Evolutionary conservation across 2,113 vertebrate genomes (phyloP).

Genomic region (Columba janthina): DNA sequence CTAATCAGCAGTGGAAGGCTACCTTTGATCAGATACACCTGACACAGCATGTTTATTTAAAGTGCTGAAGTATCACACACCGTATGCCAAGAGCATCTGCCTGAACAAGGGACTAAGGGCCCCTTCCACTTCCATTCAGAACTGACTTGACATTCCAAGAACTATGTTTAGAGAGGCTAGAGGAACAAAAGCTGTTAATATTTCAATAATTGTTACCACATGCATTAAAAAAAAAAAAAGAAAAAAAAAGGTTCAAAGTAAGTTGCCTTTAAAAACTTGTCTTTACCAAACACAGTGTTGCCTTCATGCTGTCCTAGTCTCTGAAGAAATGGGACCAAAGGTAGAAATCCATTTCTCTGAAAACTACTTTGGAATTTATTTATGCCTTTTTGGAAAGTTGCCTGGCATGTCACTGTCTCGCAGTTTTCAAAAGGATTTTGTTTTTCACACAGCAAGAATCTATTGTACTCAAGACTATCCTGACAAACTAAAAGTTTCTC

Average conservation of each 20-base stretch:
- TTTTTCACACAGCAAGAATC: not conserved
- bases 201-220: not conserved
- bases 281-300: not conserved
- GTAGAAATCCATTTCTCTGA: not conserved
- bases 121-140: not conserved
- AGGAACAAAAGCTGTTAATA: not conserved
- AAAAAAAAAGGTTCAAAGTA: not conserved
- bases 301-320: not conserved
- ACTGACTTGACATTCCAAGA: not conserved
- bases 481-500: not conserved
- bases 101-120: not conserved
- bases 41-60: conserved; percentile 3
- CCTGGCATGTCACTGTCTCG: not conserved
- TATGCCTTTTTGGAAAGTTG: not conserved
- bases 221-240: not conserved
- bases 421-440: not conserved
- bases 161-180: not conserved
- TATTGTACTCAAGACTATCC: not conserved
- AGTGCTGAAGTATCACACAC: not conserved
- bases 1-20: not conserved
- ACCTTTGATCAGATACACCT: conserved; percentile 48
- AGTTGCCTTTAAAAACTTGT: not conserved
- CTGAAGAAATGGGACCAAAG: not conserved
- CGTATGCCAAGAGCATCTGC: not conserved
- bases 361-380: not conserved